Evolutionary conservation across 2,113 vertebrate species (phyloP).

Genomic region (Tonatia bakeri): DNA sequence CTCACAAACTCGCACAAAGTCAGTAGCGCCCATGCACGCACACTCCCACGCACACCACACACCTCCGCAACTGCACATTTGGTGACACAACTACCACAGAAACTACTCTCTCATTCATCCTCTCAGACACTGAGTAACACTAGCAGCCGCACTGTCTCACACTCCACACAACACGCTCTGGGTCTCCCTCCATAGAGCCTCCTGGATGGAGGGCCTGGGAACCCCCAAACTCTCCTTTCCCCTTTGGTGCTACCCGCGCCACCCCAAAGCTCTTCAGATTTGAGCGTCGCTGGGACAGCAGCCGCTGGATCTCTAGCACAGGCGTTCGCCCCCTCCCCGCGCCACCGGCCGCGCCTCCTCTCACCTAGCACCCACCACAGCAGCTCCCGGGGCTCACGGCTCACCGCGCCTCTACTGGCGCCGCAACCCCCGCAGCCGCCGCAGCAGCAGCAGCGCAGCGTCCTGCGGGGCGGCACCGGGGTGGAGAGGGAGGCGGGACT

Average conservation of each 20-base stretch:
- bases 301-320: not conserved
- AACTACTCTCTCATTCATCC: not conserved
- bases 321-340: not conserved
- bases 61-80: not conserved
- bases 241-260: not conserved
- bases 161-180: not conserved
- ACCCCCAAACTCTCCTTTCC: not conserved
- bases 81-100: not conserved
- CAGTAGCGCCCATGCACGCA: not conserved
- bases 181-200: not conserved
- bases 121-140: not conserved
- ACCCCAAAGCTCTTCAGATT: not conserved
- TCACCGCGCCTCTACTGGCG: conserved; percentile 41
- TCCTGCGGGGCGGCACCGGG: conserved; percentile 57
- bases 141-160: not conserved
- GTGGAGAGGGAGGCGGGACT: conserved; percentile 32
- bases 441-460: conserved; percentile 13
- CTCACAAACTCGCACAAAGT: not conserved
- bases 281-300: not conserved
- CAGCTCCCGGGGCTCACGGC: conserved; percentile 12
- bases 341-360: not conserved
- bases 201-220: not conserved
- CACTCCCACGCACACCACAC: not conserved
- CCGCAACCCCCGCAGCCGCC: conserved; percentile 60
- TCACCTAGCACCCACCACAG: conserved; percentile 49